Evolutionary conservation across 2,797 vertebrate genomes (phyloP).

Genomic region (Gobionotothen gibberifrons): DNA sequence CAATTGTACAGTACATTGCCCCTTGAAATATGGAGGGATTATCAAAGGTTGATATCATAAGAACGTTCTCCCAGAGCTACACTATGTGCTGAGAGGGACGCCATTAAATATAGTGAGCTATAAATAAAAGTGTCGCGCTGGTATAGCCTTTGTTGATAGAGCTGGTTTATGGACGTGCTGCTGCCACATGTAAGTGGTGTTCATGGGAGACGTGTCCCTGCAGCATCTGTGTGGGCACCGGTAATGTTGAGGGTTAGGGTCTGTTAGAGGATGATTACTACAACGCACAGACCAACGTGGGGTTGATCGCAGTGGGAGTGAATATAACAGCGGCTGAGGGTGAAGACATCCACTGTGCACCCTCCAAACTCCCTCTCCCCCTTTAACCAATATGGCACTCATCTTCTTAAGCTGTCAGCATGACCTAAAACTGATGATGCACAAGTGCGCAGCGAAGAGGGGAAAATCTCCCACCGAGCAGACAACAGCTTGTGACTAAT

Average conservation of each 20-base stretch:
- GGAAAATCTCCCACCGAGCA: slow-evolving; percentile 47
- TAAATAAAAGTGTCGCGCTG: slow-evolving; percentile 67
- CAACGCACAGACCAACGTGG: slow-evolving; percentile 20
- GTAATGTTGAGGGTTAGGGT: slow-evolving; percentile 44
- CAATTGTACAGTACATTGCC: slow-evolving; percentile 31
- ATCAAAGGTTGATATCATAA: slow-evolving; percentile 33
- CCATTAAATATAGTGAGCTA: slow-evolving; percentile 56
- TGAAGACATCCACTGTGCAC: slow-evolving; percentile 50
- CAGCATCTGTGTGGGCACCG: slow-evolving; percentile 40
- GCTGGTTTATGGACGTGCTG: slow-evolving; percentile 44
- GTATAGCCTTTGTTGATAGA: slow-evolving; percentile 56
- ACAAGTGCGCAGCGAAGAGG: slow-evolving; percentile 47
- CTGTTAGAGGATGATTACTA: slow-evolving; percentile 51
- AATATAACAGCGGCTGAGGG: slow-evolving; percentile 37
- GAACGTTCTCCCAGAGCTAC: slow-evolving; percentile 30
- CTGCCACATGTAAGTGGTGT: slow-evolving; percentile 52
- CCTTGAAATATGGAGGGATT: slow-evolving; percentile 49
- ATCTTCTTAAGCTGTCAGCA: slow-evolving; percentile 76
- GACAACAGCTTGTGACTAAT: slow-evolving; percentile 61
- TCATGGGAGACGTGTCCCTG: slow-evolving; percentile 54
- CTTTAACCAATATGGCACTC: slow-evolving; percentile 62
- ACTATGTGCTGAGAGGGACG: slow-evolving; percentile 25
- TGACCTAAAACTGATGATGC: slow-evolving; percentile 70
- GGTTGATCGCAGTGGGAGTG: slow-evolving; percentile 26
- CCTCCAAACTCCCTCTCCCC: slow-evolving; percentile 43